Conservation (phyloP, 2,113 vertebrate species). For the Natator depressus region DNA sequence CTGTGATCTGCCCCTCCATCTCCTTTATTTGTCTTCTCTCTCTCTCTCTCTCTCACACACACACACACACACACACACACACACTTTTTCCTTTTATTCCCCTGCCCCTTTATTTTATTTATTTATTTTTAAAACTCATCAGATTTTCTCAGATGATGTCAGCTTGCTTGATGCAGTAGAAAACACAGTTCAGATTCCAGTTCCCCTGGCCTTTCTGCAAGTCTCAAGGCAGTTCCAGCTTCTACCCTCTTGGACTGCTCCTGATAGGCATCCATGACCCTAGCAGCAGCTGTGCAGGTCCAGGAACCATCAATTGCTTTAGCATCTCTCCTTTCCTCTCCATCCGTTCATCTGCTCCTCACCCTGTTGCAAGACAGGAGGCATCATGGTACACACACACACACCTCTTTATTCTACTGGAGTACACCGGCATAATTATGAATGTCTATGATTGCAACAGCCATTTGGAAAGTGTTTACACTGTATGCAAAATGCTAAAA, state of each 20-base stretch:
- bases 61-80: not conserved
- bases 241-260: not conserved
- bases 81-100: not conserved
- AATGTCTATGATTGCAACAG: not conserved
- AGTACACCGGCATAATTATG: not conserved
- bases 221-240: not conserved
- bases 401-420: not conserved
- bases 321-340: not conserved
- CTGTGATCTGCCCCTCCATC: not conserved
- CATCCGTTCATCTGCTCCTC: not conserved
- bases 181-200: not conserved
- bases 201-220: not conserved
- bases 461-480: not conserved
- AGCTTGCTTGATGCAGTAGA: not conserved
- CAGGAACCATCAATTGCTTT: not conserved
- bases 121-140: not conserved
- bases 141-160: not conserved
- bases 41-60: no score
- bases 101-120: not conserved
- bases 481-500: not conserved
- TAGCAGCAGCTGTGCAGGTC: not conserved
- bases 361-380: not conserved
- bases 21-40: not conserved
- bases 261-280: accelerated
- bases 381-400: not conserved